Percentiles rank a stretch among this genome's conserved stretches.
phyloP scores from a whole-genome alignment of 2,797 vertebrate genomes.

The Coracias cyanogaster region DNA sequence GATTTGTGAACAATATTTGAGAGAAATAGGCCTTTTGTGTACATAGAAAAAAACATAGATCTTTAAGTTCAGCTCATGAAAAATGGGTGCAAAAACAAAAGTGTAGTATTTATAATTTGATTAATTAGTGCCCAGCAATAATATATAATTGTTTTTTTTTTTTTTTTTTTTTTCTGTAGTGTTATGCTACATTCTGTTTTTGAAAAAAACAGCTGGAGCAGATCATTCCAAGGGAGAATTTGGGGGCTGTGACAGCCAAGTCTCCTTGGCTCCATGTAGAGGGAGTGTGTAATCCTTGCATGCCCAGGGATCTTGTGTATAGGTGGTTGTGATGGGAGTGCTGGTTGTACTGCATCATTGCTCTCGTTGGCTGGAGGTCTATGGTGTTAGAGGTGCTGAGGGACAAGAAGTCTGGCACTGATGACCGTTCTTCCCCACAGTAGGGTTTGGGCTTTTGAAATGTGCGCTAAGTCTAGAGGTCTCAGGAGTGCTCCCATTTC shows the following conservation, averaged over 20 bases:
- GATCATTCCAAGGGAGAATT: not conserved
- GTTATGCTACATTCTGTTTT: not conserved
- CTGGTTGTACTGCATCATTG: not conserved
- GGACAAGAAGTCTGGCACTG: not conserved
- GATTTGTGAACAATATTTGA: too few species aligned
- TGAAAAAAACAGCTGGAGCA: not conserved
- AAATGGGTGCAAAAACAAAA: too few species aligned
- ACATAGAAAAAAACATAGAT: too few species aligned
- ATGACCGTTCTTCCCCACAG: not conserved
- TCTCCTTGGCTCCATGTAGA: not conserved
- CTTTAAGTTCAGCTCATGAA: too few species aligned
- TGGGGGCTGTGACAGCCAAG: not conserved
- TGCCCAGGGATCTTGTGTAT: not conserved
- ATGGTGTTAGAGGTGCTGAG: not conserved
- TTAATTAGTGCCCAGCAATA: too few species aligned
- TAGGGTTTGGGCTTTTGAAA: not conserved
- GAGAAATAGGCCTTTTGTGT: too few species aligned
- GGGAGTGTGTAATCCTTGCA: not conserved
- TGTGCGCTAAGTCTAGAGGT: not conserved
- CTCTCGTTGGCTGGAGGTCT: not conserved
- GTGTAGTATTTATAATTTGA: too few species aligned
- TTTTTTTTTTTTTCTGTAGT: not conserved
- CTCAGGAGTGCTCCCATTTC: not conserved
- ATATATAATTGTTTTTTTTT: too few species aligned
- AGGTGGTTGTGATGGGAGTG: not conserved